Percentiles rank a stretch among this genome's conserved stretches.
phyloP scores from a whole-genome alignment of 2,888 invertebrate species.

The Drosophila mayaguana region DNA sequence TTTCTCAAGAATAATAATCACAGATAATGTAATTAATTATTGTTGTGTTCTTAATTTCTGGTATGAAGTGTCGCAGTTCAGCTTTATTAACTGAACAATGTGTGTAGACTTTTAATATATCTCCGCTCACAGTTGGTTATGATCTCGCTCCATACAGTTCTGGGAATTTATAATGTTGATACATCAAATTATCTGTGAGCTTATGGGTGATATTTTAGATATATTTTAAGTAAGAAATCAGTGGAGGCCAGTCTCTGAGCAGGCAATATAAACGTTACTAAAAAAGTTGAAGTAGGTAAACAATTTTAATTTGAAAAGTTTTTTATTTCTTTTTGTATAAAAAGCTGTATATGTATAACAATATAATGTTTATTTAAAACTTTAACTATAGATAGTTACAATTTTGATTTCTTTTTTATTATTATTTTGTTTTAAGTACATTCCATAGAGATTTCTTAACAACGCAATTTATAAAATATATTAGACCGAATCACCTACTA shows the following conservation, averaged over 20 bases:
- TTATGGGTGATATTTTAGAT: not conserved
- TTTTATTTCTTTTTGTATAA: not conserved
- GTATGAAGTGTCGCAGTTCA: not conserved
- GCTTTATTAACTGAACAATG: not conserved
- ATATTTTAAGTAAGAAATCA: not conserved
- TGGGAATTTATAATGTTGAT: not conserved
- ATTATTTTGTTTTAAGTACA: not conserved
- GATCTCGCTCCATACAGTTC: not conserved
- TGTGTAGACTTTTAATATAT: not conserved
- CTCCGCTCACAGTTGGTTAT: not conserved
- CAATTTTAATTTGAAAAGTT: not conserved
- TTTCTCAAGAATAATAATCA: not conserved
- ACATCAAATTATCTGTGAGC: not conserved
- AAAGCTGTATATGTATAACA: not conserved
- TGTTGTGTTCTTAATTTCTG: not conserved
- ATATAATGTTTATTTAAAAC: not conserved
- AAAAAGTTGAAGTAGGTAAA: not conserved
- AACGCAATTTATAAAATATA: not conserved
- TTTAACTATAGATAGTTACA: not conserved
- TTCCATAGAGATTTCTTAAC: not conserved
- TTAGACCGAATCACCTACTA: not conserved
- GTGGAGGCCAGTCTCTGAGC: too few species aligned
- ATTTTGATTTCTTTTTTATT: not conserved
- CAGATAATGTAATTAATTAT: conserved; percentile 1
- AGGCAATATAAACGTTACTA: not conserved